phyloP scores from a whole-genome alignment of 2,797 vertebrate genomes.

The Cryptoblepharus egeriae region DNA sequence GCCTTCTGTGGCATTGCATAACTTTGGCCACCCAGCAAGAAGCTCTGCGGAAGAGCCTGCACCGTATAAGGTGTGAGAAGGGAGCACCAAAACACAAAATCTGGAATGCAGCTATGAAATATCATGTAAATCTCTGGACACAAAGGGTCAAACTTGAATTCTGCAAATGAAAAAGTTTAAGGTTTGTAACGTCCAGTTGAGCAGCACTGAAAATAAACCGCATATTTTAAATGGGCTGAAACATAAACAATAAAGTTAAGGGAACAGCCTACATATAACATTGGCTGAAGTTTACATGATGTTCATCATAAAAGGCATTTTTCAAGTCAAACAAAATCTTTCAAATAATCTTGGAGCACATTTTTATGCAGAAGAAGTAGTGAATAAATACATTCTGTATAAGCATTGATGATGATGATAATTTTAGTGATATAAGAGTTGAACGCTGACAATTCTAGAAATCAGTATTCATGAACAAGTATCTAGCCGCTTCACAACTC shows the following conservation, averaged over 20 bases:
- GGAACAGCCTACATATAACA: slow-evolving; percentile 63
- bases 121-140: slow-evolving; percentile 59
- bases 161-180: slow-evolving; percentile 56
- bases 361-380: not conserved
- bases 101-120: slow-evolving; percentile 46
- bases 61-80: slow-evolving; percentile 72
- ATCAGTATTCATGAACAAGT: too few relatives aligned
- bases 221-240: slow-evolving; percentile 72
- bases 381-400: not conserved
- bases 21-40: slow-evolving; percentile 72
- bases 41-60: slow-evolving; percentile 55
- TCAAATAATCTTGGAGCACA: not conserved
- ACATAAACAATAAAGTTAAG: slow-evolving; percentile 70
- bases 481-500: too few relatives aligned
- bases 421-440: too few relatives aligned
- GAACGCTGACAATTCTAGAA: too few relatives aligned
- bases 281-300: slow-evolving; percentile 62
- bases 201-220: slow-evolving; percentile 69
- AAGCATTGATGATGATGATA: too few relatives aligned
- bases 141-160: slow-evolving; percentile 63
- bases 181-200: slow-evolving; percentile 66
- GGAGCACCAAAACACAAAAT: slow-evolving; percentile 63
- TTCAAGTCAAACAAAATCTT: slow-evolving; percentile 45
- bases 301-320: slow-evolving; percentile 59
- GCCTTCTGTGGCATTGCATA: slow-evolving; percentile 59